phyloP scores from a whole-genome alignment of 2,888 invertebrate genomes.

The Drosophila melanosoma region DNA sequence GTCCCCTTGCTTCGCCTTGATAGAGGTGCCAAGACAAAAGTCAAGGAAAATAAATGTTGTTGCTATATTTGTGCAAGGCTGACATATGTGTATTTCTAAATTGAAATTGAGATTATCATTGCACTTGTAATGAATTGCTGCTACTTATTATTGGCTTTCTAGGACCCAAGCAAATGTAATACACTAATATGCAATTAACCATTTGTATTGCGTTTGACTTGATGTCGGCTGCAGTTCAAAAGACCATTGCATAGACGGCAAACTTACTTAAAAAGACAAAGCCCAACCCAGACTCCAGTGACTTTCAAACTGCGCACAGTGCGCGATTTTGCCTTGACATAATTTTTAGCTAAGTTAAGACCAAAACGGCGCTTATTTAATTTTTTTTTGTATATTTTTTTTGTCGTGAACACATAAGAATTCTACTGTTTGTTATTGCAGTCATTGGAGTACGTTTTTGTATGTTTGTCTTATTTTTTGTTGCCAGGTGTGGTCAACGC shows the following conservation, averaged over 20 bases:
- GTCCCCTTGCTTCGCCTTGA: conserved; percentile 40
- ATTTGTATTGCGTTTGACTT: conserved; percentile 38
- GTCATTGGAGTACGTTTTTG: conserved; percentile 43
- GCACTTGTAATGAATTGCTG: neutral
- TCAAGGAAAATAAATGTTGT: conserved; percentile 26
- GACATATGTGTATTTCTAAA: conserved; percentile 28
- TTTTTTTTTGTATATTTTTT: conserved; percentile 35
- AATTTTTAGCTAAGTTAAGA: conserved; percentile 40
- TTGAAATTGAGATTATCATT: conserved; percentile 1
- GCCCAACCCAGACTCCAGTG: conserved; percentile 56
- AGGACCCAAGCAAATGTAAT: conserved; percentile 3
- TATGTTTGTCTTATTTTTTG: conserved; percentile 23
- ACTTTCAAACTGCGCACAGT: conserved; percentile 75
- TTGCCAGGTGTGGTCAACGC: conserved; percentile 28
- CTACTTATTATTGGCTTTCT: conserved; percentile 10
- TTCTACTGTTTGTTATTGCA: conserved; percentile 52
- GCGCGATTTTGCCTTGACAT: conserved; percentile 70
- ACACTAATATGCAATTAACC: conserved; percentile 43
- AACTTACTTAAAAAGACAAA: conserved; percentile 34
- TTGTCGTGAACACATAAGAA: conserved; percentile 59
- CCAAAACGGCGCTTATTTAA: conserved; percentile 53
- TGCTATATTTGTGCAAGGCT: neutral
- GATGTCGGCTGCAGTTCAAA: conserved; percentile 67
- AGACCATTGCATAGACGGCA: conserved; percentile 32
- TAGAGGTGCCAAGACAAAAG: conserved; percentile 59